Evolutionary conservation across 1,140 invertebrate genomes (phyloP).

Genomic region (Zaprionus kolodkinae): DNA sequence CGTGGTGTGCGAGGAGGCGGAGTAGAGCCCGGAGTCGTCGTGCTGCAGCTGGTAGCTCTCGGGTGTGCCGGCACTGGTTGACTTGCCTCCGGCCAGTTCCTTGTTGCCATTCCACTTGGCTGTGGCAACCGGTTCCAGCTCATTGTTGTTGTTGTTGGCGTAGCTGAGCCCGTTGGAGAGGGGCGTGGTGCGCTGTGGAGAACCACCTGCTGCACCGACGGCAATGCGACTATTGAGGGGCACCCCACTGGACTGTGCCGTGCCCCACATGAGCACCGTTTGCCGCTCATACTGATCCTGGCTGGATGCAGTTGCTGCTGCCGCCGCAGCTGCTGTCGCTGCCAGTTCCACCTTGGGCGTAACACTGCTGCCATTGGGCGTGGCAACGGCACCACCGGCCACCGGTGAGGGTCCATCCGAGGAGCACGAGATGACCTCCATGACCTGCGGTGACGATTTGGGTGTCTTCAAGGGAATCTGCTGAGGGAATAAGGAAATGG

Average conservation of each 20-base stretch:
- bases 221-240: conserved; percentile 66
- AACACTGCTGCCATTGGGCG: conserved; percentile 78
- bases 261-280: conserved; percentile 95
- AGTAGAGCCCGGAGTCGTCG: conserved; percentile 80
- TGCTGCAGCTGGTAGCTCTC: conserved; percentile 78
- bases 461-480: conserved; percentile 82
- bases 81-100: conserved; percentile 59
- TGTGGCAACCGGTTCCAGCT: conserved; percentile 47
- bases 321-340: conserved; percentile 14
- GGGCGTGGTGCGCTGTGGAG: conserved; percentile 71
- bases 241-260: conserved; percentile 82
- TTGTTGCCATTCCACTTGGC: conserved; percentile 80
- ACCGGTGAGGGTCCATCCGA: conserved; percentile 80
- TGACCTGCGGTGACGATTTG: conserved; percentile 82
- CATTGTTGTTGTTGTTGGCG: conserved; percentile 68
- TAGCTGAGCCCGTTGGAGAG: conserved; percentile 73
- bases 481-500: conserved; percentile 16
- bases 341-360: conserved; percentile 84
- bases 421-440: conserved; percentile 83
- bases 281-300: conserved; percentile 87
- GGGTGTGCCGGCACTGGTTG: conserved; percentile 67
- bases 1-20: conserved; percentile 78
- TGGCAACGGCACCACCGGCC: conserved; percentile 32
- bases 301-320: conserved; percentile 13
- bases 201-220: conserved; percentile 60